Conservation (phyloP, 2,113 vertebrate species). For the Catharus bicknelli region DNA sequence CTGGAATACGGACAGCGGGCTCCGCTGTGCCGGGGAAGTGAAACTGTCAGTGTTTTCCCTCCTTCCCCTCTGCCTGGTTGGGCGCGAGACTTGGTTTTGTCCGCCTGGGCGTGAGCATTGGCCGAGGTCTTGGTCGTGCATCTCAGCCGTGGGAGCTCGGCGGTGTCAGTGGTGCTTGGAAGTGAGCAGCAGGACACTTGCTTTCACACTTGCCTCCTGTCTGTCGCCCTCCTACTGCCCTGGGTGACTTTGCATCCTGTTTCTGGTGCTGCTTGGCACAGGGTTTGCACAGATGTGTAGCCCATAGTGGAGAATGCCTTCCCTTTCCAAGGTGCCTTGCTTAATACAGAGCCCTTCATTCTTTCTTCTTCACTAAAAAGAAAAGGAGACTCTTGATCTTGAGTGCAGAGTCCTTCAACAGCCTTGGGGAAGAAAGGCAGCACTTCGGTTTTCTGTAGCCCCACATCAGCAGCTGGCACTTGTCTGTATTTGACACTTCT, state of each 20-base stretch:
- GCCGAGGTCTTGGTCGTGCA: neutral
- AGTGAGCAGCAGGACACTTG: neutral
- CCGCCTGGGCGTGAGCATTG: fast-evolving
- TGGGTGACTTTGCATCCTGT: neutral
- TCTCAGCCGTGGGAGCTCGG: fast-evolving
- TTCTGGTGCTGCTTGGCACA: neutral
- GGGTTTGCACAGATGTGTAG: neutral
- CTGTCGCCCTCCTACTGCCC: neutral
- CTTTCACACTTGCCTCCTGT: fast-evolving
- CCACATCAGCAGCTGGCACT: neutral
- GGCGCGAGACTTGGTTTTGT: fast-evolving
- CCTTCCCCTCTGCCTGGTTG: fast-evolving
- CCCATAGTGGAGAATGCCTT: fast-evolving
- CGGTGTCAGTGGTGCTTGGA: neutral
- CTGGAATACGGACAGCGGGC: fast-evolving
- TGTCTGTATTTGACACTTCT: neutral
- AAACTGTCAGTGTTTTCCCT: neutral
- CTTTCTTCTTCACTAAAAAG: neutral
- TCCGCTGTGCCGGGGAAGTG: neutral
- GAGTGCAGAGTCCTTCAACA: fast-evolving
- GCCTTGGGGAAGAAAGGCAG: neutral
- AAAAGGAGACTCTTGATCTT: neutral
- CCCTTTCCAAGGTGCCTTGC: neutral
- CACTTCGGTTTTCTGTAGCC: neutral
- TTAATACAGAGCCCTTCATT: neutral